A percentile compares a stretch with the other conserved stretches of the same genome.
These are phyloP conservation scores for Thereva unica DNA, from an alignment of 2,888 invertebrate species.

Conservation along the genomic window DNA sequence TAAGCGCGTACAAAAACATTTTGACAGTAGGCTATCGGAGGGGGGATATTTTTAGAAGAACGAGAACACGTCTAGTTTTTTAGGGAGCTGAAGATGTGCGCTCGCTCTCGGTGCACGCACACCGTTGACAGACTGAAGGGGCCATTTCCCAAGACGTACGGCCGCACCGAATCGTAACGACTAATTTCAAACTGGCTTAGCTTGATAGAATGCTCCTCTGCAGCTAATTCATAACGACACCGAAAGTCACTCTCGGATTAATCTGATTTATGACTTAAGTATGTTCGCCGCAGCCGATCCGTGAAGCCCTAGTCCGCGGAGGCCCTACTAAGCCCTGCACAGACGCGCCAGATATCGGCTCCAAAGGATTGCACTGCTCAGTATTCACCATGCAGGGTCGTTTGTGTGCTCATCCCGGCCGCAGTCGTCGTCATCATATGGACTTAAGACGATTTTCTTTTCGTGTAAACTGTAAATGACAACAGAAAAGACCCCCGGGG, in stretches of 20 bases:
- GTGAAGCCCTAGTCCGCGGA: constrained; percentile 12
- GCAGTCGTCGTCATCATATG: constrained; percentile 1
- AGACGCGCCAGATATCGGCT: no score
- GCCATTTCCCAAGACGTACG: constrained; percentile 28
- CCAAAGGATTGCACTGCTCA: no score
- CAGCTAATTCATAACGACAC: constrained; percentile 42
- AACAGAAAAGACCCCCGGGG: no score
- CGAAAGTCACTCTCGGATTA: constrained; percentile 42
- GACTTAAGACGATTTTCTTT: no score
- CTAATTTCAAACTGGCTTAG: constrained; percentile 40
- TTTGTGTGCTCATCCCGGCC: not conserved
- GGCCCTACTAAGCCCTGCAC: not conserved
- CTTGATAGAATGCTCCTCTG: constrained; percentile 38
- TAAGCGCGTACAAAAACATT: constrained; percentile 40
- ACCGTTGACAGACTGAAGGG: constrained; percentile 26
- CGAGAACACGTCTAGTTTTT: constrained; percentile 15
- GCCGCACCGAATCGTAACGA: constrained; percentile 35
- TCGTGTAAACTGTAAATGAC: no score
- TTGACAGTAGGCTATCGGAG: constrained; percentile 37
- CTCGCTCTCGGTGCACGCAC: not conserved
- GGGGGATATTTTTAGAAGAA: constrained; percentile 37
- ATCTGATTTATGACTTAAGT: constrained; percentile 39
- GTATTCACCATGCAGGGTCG: no score
- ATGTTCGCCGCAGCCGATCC: constrained; percentile 37
- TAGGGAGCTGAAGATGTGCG: constrained; percentile 11